Evolutionary conservation across 35 echinoderm and acorn worm species (phyloP), one percentile per base, ranked within the genome.

Genomic region (Ophiothrix spiculata): DNA sequence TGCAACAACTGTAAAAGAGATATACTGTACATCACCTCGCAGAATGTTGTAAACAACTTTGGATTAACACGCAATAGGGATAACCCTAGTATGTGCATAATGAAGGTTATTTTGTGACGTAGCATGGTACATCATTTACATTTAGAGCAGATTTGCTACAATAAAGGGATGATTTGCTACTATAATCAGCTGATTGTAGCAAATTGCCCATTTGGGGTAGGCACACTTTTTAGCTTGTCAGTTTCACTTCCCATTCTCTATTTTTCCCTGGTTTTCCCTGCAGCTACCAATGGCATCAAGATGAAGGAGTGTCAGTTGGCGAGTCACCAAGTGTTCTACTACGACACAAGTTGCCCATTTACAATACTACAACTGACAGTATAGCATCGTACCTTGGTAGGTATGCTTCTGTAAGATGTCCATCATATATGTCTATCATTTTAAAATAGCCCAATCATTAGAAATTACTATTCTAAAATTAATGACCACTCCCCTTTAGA

Each of bases 301-400:
- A 16, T 32, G 23, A 42, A 78, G 32, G 86, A 88, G 39, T 28
- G 88, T 14, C 16, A 39, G 21, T 31, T 33, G 39, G 80, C 86
- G 39, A 37, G 74, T 23, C 37, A 64, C 54, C 64, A 83, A 33
- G 38, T 88, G 31, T 85, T 93, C 36, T 42, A 88, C 32, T 93
- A 84, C 54, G 86, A 93, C 38, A 54, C 38, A 69, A 79, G 49
- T 32, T 88, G 86, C 32, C 40, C 79, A 15, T 85, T 93, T 37
- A 56, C 88, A 54, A 31, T 93, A 16, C 37, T 93, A 23, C 85
- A 80, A 34, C 56, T 93, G 19, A 74, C 36, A 16, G 23, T 28
- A 32, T n/a, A n/a, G n/a, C n/a, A 60, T 39, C 45, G 60, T 25
- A 39, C 28, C 31, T 33, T 8, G 35, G 36, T 40, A 56, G 81